These are phyloP conservation scores for Acanthurus lineatus DNA, from an alignment of 2,797 vertebrate species.

Conservation along the genomic window DNA sequence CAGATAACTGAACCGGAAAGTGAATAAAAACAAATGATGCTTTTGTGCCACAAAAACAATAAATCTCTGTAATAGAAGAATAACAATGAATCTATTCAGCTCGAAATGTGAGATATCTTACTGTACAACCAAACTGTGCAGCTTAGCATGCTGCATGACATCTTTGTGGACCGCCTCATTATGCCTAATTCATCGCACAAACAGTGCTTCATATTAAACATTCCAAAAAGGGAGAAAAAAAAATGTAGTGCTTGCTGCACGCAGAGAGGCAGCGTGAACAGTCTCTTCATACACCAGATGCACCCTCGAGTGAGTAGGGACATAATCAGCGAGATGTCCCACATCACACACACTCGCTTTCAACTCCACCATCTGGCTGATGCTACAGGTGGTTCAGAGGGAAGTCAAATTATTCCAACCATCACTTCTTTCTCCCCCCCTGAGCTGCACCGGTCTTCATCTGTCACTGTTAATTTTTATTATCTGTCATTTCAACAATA, in stretches of 20 bases:
- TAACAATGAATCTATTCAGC: constrained; percentile 6
- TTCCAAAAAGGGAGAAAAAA: constrained; percentile 4
- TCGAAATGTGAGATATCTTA: constrained; percentile 5
- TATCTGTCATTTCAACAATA: constrained; percentile 31
- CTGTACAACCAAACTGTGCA: constrained; percentile 14
- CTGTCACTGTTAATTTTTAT: constrained; percentile 41
- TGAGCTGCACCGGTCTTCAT: constrained; percentile 45
- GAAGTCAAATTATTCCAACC: constrained; percentile 65
- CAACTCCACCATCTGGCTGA: constrained; percentile 71
- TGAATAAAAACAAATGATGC: neutral
- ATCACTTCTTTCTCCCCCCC: constrained; percentile 3
- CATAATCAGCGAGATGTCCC: constrained; percentile 70
- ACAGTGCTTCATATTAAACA: constrained; percentile 55
- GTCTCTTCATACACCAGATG: constrained; percentile 73
- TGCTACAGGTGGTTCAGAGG: constrained; percentile 71
- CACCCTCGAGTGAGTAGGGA: constrained; percentile 68
- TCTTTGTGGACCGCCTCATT: constrained; percentile 60
- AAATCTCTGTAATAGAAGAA: neutral
- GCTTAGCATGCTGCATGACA: constrained; percentile 37
- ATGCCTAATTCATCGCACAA: constrained; percentile 57
- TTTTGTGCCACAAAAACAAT: neutral
- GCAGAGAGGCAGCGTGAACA: constrained; percentile 56
- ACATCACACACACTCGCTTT: constrained; percentile 50
- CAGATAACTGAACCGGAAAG: neutral
- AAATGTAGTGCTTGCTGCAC: constrained; percentile 39